A percentile compares a stretch with the other conserved stretches of the same genome.
Evolutionary conservation across 1,140 invertebrate species (phyloP).

Genomic region (Anthonomus grandis): DNA sequence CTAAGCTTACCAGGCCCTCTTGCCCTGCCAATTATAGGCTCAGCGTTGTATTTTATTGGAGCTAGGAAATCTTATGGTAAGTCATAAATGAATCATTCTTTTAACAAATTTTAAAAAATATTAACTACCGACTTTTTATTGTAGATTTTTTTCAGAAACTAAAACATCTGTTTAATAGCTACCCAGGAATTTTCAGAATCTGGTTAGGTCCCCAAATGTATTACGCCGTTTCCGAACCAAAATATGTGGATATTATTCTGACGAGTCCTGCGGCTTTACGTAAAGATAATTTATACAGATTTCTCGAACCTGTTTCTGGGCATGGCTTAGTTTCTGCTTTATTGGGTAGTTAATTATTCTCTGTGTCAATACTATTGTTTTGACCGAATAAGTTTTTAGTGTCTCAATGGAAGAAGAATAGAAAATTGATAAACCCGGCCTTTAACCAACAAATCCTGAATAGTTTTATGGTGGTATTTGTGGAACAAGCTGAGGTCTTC

Average conservation of each 20-base stretch:
- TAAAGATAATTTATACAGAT: slow-evolving; percentile 67
- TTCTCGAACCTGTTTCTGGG: slow-evolving; percentile 67
- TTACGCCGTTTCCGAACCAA: slow-evolving; percentile 49
- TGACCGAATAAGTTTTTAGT: slow-evolving; percentile 54
- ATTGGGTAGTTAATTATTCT: too few species aligned
- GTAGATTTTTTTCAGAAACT: slow-evolving; percentile 17
- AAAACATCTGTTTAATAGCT: slow-evolving; percentile 12
- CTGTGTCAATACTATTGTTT: too few species aligned
- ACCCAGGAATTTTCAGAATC: slow-evolving; percentile 27
- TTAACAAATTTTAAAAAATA: background rate
- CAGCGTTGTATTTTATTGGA: slow-evolving; percentile 53
- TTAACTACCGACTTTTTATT: background rate
- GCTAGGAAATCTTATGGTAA: slow-evolving; percentile 52
- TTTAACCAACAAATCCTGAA: slow-evolving; percentile 75
- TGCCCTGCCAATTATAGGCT: slow-evolving; percentile 56
- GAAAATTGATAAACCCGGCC: slow-evolving; percentile 69
- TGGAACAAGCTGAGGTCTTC: slow-evolving; percentile 60
- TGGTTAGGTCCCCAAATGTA: slow-evolving; percentile 41
- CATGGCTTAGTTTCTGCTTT: slow-evolving; percentile 66
- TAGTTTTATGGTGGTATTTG: slow-evolving; percentile 69
- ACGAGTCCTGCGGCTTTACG: slow-evolving; percentile 52
- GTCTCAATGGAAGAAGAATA: slow-evolving; percentile 63
- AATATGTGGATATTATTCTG: slow-evolving; percentile 50
- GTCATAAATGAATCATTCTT: slow-evolving; percentile 30
- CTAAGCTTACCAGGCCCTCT: slow-evolving; percentile 51